A percentile compares a stretch with the other conserved stretches of the same genome.
Conservation (phyloP, 2,888 invertebrate genomes). For the Petrophora chlorosata region DNA sequence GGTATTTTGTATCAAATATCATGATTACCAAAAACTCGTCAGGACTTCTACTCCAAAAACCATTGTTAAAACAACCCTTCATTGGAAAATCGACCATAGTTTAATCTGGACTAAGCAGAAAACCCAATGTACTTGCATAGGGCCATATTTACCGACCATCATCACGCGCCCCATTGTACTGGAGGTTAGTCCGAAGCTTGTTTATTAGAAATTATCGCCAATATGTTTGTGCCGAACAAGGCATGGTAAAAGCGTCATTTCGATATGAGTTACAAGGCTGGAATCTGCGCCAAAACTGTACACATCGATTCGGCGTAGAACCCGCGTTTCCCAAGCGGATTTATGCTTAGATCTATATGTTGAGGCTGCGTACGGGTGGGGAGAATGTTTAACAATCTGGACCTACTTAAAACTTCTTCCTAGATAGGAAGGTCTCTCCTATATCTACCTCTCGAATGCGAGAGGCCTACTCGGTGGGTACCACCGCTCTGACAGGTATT, state of each 20-base stretch:
- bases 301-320: constrained; percentile 60
- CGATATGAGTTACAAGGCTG: constrained; percentile 62
- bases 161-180: constrained; percentile 18
- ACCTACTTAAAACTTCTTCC: no score
- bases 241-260: constrained; percentile 46
- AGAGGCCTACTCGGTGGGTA: no score
- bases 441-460: no score
- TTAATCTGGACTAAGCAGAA: background rate
- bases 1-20: no score
- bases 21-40: no score
- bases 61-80: background rate
- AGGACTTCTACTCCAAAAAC: no score
- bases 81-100: constrained; percentile 5
- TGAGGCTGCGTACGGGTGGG: constrained; percentile 49
- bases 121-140: background rate
- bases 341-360: constrained; percentile 64
- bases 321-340: constrained; percentile 69
- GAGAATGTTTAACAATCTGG: constrained; percentile 32
- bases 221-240: constrained; percentile 43
- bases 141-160: constrained; percentile 9
- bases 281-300: constrained; percentile 64
- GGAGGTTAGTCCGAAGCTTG: constrained; percentile 20
- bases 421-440: no score
- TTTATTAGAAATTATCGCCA: constrained; percentile 37
- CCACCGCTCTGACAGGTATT: no score